Conservation (phyloP, 2,888 invertebrate genomes). For the Drosophila antonietae region DNA sequence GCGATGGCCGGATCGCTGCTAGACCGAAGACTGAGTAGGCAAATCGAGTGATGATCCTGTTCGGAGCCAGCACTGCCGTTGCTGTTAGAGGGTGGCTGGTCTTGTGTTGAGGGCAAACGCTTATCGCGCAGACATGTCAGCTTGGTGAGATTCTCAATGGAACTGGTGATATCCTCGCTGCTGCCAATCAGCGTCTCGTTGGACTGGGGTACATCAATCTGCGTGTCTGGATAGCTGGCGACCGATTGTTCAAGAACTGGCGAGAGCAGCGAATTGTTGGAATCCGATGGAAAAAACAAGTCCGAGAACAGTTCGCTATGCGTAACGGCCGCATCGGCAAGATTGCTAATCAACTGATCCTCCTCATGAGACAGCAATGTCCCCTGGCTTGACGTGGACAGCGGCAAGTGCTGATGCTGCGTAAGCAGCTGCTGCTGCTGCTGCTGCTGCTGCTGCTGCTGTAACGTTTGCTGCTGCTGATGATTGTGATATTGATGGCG, state of each 20-base stretch:
- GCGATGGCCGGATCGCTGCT: conserved; percentile 84
- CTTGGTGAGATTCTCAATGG: conserved; percentile 82
- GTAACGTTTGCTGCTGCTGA: conserved; percentile 71
- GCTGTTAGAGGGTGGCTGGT: conserved; percentile 63
- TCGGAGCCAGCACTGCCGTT: conserved; percentile 37
- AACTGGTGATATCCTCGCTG: conserved; percentile 77
- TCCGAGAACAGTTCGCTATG: conserved; percentile 83
- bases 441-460: conserved; percentile 80
- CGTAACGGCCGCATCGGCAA: conserved; percentile 78
- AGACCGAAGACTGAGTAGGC: conserved; percentile 82
- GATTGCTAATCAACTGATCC: conserved; percentile 77
- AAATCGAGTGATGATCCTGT: conserved; percentile 76
- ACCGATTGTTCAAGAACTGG: conserved; percentile 66
- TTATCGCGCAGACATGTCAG: conserved; percentile 81
- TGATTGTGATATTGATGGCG: conserved; percentile 53
- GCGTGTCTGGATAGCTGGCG: conserved; percentile 62
- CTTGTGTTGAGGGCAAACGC: conserved; percentile 82
- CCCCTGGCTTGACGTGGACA: conserved; percentile 49
- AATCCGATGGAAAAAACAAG: conserved; percentile 83
- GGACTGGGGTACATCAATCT: conserved; percentile 63
- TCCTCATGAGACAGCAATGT: conserved; percentile 77
- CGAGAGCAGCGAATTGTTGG: conserved; percentile 82
- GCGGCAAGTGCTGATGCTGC: conserved; percentile 59
- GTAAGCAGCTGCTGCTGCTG: conserved; percentile 65
- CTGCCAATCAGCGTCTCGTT: conserved; percentile 74